phyloP scores from a whole-genome alignment of 1,140 invertebrate genomes.

The Sycophaga agraensis region DNA sequence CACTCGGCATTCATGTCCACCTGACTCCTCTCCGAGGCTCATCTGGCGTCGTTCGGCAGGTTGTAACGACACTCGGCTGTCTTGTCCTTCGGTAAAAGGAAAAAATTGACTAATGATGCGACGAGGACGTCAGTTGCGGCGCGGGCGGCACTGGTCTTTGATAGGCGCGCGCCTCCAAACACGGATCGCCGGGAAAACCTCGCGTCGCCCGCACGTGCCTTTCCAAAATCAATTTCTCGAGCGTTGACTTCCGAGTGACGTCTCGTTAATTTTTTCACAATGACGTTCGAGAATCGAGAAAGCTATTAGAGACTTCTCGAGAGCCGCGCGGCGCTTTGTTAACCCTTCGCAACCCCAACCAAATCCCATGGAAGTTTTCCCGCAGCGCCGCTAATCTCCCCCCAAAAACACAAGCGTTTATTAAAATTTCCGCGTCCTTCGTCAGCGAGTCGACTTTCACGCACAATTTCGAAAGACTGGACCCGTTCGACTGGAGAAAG shows the following conservation, averaged over 20 bases:
- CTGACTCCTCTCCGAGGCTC: not conserved
- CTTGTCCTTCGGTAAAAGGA: constrained; percentile 13
- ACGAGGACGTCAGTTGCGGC: too few species aligned
- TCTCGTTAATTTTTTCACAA: not conserved
- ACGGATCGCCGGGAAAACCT: constrained; percentile 5
- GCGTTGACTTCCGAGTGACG: not conserved
- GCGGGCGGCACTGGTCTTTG: constrained; percentile 9
- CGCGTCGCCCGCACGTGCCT: not conserved
- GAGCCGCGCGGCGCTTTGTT: too few species aligned
- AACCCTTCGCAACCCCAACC: too few species aligned
- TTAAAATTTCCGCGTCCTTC: too few species aligned
- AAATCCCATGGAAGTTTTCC: too few species aligned
- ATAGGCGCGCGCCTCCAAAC: not conserved
- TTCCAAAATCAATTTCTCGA: constrained; percentile 1
- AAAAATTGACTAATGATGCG: constrained; percentile 26
- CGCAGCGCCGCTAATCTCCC: too few species aligned
- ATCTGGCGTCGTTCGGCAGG: not conserved
- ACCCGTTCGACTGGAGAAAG: too few species aligned
- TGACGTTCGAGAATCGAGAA: too few species aligned
- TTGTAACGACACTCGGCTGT: not conserved
- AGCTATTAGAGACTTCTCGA: too few species aligned
- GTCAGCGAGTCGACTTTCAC: too few species aligned
- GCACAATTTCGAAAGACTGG: too few species aligned
- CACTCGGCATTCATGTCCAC: not conserved
- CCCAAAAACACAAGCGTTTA: too few species aligned